Conservation (phyloP, 2,113 vertebrate genomes). For the Zeus faber region DNA sequence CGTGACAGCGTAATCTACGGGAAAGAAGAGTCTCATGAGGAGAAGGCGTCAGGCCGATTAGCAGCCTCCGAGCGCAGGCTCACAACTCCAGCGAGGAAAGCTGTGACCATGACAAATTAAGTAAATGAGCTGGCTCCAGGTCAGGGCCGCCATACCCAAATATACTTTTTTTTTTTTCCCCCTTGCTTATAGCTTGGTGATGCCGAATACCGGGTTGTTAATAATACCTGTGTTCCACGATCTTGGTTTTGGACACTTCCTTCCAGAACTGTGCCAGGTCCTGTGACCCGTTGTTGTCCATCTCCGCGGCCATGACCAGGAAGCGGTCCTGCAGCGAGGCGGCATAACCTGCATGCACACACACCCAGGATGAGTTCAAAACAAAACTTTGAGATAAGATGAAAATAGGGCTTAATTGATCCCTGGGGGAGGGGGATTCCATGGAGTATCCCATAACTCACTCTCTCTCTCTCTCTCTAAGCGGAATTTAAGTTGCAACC, state of each 20-base stretch:
- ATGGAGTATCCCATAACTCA: too few relatives aligned
- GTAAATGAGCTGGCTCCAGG: neutral
- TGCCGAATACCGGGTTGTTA: neutral
- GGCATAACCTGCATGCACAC: constrained; percentile 75
- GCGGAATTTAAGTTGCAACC: too few relatives aligned
- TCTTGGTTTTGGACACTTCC: constrained; percentile 85
- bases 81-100: neutral
- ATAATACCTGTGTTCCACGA: constrained; percentile 97
- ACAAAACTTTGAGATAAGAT: too few relatives aligned
- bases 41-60: neutral
- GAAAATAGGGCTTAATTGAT: too few relatives aligned
- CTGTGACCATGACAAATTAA: neutral
- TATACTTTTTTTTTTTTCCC: too few relatives aligned
- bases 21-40: constrained; percentile 19
- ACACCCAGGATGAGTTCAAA: too few relatives aligned
- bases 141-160: neutral
- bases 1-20: constrained; percentile 87
- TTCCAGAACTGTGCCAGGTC: constrained; percentile 95
- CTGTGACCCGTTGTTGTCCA: constrained; percentile 80
- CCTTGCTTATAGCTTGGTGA: too few relatives aligned
- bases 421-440: too few relatives aligned
- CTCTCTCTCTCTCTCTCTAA: too few relatives aligned
- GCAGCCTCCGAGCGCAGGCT: constrained; percentile 1
- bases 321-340: constrained; percentile 94
- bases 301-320: constrained; percentile 96